These are phyloP conservation scores for Melanotaenia duboulayi DNA, from an alignment of 2,113 vertebrate genomes.

Conservation along the genomic window DNA sequence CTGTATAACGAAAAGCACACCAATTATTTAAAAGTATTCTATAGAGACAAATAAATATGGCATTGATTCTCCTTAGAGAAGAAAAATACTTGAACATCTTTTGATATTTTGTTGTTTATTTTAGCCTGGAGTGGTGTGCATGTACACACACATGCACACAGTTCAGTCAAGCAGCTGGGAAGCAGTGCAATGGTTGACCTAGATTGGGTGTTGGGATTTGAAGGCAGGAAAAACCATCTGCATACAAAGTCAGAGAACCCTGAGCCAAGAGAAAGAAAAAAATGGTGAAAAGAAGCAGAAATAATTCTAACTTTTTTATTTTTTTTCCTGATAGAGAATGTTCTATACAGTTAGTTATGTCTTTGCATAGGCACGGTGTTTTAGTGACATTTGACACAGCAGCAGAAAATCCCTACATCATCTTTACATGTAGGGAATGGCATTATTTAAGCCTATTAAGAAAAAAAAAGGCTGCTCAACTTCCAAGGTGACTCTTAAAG, in stretches of 20 bases:
- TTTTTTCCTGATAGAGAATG: slow-evolving; percentile 12
- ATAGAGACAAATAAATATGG: slow-evolving; percentile 30
- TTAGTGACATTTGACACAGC: neutral
- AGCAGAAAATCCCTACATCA: neutral
- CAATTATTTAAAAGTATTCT: slow-evolving; percentile 32
- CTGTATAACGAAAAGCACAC: slow-evolving; percentile 39
- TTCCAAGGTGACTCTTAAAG: neutral
- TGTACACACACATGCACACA: slow-evolving; percentile 31
- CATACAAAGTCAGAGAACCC: slow-evolving; percentile 74
- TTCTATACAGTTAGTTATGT: neutral
- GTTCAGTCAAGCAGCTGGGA: slow-evolving; percentile 63
- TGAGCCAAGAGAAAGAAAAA: slow-evolving; percentile 43
- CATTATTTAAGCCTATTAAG: too few relatives aligned
- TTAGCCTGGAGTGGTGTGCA: slow-evolving; percentile 46
- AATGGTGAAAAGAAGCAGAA: slow-evolving; percentile 23
- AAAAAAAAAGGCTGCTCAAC: neutral
- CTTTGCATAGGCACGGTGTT: neutral
- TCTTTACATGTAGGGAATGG: neutral
- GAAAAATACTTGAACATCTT: slow-evolving; percentile 36
- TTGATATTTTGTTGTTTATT: slow-evolving; percentile 29
- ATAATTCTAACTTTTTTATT: slow-evolving; percentile 53
- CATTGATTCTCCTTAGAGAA: slow-evolving; percentile 23
- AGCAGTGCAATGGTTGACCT: slow-evolving; percentile 74
- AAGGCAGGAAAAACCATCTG: slow-evolving; percentile 71
- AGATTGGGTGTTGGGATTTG: slow-evolving; percentile 70